Evolutionary conservation across 1,140 invertebrate genomes (phyloP), one percentile per base, ranked within the genome.

Genomic region (Drosophila orena): DNA sequence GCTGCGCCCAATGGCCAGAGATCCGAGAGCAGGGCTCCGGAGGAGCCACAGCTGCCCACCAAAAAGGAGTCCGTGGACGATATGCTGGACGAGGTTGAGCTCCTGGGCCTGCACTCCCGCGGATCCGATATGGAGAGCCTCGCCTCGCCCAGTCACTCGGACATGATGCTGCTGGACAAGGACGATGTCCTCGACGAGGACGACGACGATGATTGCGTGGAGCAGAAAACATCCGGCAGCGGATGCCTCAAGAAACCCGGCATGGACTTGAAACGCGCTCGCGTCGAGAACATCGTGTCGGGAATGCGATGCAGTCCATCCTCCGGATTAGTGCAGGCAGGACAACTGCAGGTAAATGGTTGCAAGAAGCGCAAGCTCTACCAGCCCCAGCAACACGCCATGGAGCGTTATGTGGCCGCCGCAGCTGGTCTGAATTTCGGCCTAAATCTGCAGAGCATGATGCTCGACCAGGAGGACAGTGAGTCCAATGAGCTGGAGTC

Each of bases 321-420:
- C 24, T 94, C 96, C 15, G 93, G 64, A n/a, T 15, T 93, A 1
- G 84, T 91, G 44, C 93, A 94, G 78, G 93, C 95, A 40, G 80
- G 76, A 1, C 94, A 95, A 59, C 93, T 94, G 5, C 94, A 95
- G 92, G 96, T 97, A 58, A 98, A 97, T 92, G 98, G 97, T 43
- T 98, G 97, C 93, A 98, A 98, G 92, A 99, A 99, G 93, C 94
- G 98, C 20, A 99, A 99, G 93, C 94, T 99, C n/a, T 98, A 98
- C 91, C 97, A 98, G 81, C 98, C 98, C 1, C 97, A 98, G 91
- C 98, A 98, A 85, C 97, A 98, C 91, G 95, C 95, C 62, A 94
- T 94, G 22, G 95, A 96, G 72, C 92, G 96, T 20, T 96, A 96
- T 88, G 94, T 94, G 80, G 92, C 94, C 78, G 92, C 94, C 70